phyloP scores from a whole-genome alignment of 2,797 vertebrate genomes.

The Enteromius treurensis region DNA sequence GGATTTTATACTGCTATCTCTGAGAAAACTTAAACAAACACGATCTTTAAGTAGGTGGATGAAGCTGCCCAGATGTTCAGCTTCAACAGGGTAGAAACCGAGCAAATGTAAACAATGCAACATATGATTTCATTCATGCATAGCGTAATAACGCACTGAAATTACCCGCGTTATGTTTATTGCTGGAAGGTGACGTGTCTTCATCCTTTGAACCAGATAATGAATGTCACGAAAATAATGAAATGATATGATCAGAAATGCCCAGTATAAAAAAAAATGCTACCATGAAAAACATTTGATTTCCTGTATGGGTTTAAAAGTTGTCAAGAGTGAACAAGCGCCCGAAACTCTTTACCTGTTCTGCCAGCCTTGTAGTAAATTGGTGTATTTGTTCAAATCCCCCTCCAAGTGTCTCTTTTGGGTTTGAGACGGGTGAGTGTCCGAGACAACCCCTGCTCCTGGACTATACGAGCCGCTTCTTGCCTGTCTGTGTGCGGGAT shows the following conservation, averaged over 20 bases:
- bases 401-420: slow-evolving; percentile 83
- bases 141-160: background rate
- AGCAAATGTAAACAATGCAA: background rate
- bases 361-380: slow-evolving; percentile 93
- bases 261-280: background rate
- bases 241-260: background rate
- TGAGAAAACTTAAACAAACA: background rate
- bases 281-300: background rate
- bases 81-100: background rate
- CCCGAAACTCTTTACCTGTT: slow-evolving; percentile 79
- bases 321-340: slow-evolving; percentile 29
- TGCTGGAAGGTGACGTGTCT: slow-evolving; percentile 23
- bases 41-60: background rate
- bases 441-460: slow-evolving; percentile 37
- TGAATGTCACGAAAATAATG: background rate
- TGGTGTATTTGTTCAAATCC: slow-evolving; percentile 91
- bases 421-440: slow-evolving; percentile 57
- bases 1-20: background rate
- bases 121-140: background rate
- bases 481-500: slow-evolving; percentile 60
- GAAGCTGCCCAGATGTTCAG: background rate
- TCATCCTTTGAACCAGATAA: slow-evolving; percentile 8
- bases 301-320: slow-evolving; percentile 33
- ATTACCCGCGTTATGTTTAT: background rate
- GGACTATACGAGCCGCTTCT: slow-evolving; percentile 56